phyloP scores from a whole-genome alignment of 2,888 invertebrate genomes.

The Cacoxenus indagator region DNA sequence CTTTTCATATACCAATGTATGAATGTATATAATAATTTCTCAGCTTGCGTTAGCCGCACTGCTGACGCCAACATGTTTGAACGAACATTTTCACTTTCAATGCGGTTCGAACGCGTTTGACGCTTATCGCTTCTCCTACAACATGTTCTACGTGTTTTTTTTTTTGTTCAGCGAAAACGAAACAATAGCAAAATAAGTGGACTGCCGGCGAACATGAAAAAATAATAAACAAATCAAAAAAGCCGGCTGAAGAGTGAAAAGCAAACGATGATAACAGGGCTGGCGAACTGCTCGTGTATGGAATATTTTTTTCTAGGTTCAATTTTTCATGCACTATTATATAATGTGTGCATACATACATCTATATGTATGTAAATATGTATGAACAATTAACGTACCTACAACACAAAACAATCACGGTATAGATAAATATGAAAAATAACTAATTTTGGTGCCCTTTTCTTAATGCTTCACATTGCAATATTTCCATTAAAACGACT shows the following conservation, averaged over 20 bases:
- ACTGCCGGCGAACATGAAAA: constrained; percentile 39
- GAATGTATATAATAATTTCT: not conserved
- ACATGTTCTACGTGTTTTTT: constrained; percentile 40
- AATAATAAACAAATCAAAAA: constrained; percentile 29
- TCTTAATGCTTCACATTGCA: no score
- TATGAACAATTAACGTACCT: no score
- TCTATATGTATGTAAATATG: constrained; percentile 21
- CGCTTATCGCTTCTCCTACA: constrained; percentile 49
- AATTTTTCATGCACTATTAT: not conserved
- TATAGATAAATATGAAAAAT: no score
- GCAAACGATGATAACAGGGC: not conserved
- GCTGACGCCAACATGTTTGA: not conserved
- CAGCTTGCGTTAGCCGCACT: not conserved
- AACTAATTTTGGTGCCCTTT: no score
- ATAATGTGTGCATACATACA: not conserved
- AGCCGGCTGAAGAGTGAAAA: not conserved
- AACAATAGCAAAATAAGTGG: constrained; percentile 46
- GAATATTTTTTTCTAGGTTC: not conserved
- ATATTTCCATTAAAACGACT: no score
- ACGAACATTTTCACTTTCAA: constrained; percentile 50
- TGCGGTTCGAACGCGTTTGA: constrained; percentile 40
- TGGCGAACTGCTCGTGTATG: not conserved
- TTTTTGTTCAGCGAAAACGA: not conserved
- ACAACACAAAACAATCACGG: no score
- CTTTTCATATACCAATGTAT: no score